Percentiles rank a stretch among this genome's conserved stretches.
Conservation (phyloP, 2,797 vertebrate genomes). For the Pangasius macronema region DNA sequence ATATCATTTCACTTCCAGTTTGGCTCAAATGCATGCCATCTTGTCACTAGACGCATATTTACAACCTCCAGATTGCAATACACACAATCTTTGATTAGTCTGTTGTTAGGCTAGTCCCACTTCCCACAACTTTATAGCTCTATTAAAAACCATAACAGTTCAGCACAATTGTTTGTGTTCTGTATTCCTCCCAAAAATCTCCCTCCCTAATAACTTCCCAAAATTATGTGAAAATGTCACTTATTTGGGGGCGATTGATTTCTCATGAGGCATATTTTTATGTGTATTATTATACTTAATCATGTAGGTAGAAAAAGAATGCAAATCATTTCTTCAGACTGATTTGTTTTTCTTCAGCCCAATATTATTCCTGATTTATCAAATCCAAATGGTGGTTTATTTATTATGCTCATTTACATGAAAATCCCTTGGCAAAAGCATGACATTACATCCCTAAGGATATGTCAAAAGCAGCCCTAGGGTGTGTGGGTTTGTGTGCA, state of each 20-base stretch:
- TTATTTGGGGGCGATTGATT: not conserved
- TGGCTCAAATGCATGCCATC: not conserved
- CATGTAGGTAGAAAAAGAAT: conserved; percentile 7
- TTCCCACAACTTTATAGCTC: not conserved
- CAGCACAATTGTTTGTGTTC: not conserved
- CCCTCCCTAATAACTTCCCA: not conserved
- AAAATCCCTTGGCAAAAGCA: not conserved
- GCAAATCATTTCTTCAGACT: not conserved
- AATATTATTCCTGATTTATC: conserved; percentile 1
- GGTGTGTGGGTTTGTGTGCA: not conserved
- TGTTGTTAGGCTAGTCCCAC: not conserved
- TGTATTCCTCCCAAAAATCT: not conserved
- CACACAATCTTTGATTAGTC: not conserved
- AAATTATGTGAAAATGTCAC: conserved; percentile 3
- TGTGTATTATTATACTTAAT: not conserved
- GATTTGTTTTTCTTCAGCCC: not conserved
- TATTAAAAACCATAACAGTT: not conserved
- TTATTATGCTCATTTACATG: not conserved
- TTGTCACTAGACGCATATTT: not conserved
- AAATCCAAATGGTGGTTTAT: not conserved
- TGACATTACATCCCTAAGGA: not conserved
- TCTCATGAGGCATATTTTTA: not conserved
- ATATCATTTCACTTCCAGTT: not conserved
- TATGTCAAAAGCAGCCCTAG: not conserved
- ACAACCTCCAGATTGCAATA: conserved; percentile 2